Percentiles rank a stretch among this genome's conserved stretches.
Conservation (phyloP, 2,888 invertebrate genomes). For the Mesochorus sp. region DNA sequence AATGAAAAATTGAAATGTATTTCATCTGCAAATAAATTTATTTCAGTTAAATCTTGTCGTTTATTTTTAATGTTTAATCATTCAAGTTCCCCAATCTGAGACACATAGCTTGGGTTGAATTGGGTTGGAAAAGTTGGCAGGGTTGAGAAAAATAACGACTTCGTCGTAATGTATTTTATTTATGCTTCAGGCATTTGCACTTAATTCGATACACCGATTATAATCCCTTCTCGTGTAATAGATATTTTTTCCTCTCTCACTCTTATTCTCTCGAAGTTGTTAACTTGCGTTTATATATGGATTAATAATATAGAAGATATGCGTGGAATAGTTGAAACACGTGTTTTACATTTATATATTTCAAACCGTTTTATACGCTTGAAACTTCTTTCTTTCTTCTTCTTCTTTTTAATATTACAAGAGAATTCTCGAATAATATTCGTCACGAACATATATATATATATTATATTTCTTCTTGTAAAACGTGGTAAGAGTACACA, state of each 20-base stretch:
- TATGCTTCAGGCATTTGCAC: constrained; percentile 45
- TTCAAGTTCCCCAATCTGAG: no score
- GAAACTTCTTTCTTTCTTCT: background rate
- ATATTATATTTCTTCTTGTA: background rate
- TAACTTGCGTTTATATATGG: constrained; percentile 45
- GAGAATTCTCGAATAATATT: constrained; percentile 1
- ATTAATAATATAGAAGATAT: constrained; percentile 58
- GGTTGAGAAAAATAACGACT: background rate
- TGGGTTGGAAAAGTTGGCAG: background rate
- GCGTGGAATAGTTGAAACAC: constrained; percentile 59
- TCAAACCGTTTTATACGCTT: background rate
- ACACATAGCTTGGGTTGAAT: no score
- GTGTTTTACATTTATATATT: constrained; percentile 48
- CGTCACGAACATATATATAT: background rate
- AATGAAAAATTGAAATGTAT: constrained; percentile 55
- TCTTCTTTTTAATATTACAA: background rate
- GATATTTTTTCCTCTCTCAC: constrained; percentile 4
- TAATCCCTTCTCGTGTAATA: constrained; percentile 48
- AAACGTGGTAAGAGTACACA: constrained; percentile 28
- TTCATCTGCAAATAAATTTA: constrained; percentile 59
- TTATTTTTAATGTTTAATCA: no score
- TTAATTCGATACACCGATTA: constrained; percentile 56
- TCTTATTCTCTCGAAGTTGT: constrained; percentile 25
- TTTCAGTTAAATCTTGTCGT: constrained; percentile 42
- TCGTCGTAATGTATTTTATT: constrained; percentile 46